Evolutionary conservation across 2,113 vertebrate species (phyloP).

Genomic region (Genyomyrus donnyi): DNA sequence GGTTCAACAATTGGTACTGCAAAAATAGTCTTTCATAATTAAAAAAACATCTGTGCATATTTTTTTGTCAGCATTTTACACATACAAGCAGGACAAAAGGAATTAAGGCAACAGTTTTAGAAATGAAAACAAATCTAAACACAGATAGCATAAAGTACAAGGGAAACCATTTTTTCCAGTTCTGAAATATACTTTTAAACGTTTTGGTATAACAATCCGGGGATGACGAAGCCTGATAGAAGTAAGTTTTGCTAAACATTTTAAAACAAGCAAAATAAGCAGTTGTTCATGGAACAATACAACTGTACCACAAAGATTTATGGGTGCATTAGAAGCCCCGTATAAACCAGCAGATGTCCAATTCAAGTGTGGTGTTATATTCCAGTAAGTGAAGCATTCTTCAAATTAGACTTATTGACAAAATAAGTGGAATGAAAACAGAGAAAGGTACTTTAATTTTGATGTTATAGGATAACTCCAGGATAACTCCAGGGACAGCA

Average conservation of each 20-base stretch:
- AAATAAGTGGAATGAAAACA: background rate
- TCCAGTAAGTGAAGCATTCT: background rate
- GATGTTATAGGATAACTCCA: background rate
- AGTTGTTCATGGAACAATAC: background rate
- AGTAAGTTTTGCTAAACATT: background rate
- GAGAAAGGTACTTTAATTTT: background rate
- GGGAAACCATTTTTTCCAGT: background rate
- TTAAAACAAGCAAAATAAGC: background rate
- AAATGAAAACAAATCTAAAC: background rate
- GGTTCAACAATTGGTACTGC: background rate
- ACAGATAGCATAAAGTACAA: background rate
- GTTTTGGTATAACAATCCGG: background rate
- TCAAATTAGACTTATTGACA: background rate
- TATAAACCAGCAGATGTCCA: background rate
- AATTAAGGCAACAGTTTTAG: constrained; percentile 46
- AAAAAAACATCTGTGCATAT: constrained; percentile 28
- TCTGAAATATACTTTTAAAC: background rate
- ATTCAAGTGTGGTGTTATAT: background rate
- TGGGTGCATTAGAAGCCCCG: background rate
- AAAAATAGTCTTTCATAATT: constrained; percentile 13
- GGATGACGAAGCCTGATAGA: background rate
- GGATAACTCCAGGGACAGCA: background rate
- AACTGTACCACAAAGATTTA: background rate
- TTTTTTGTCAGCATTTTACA: constrained; percentile 39
- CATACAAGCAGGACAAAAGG: constrained; percentile 54